Conservation (phyloP, 35 echinoderm and acorn worm genomes). For the Apostichopus japonicus region DNA sequence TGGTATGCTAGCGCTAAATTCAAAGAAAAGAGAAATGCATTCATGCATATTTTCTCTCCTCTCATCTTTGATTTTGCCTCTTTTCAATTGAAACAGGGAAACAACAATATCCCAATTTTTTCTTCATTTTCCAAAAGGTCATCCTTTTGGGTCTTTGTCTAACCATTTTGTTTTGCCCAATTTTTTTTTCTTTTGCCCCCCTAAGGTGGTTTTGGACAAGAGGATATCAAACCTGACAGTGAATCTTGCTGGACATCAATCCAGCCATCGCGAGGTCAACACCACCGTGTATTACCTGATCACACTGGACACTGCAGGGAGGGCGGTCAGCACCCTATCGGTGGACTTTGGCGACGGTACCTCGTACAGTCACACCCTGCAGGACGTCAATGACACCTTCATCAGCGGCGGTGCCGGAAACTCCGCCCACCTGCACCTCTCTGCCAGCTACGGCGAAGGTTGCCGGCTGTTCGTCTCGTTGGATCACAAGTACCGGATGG, state of each 20-base stretch:
- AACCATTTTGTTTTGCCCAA: no score
- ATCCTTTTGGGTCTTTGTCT: no score
- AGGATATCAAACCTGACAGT: slow-evolving; percentile 64
- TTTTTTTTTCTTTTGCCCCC: no score
- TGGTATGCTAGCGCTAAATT: no score
- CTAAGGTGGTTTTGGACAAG: slow-evolving; percentile 70
- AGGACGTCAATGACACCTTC: slow-evolving; percentile 86
- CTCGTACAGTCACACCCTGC: slow-evolving; percentile 70
- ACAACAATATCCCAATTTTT: no score
- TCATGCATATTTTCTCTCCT: no score
- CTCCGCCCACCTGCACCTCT: slow-evolving; percentile 71
- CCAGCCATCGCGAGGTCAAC: slow-evolving; percentile 57
- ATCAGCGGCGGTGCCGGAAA: slow-evolving; percentile 62
- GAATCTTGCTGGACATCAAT: slow-evolving; percentile 20
- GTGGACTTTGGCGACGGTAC: slow-evolving; percentile 90
- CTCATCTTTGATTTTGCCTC: no score
- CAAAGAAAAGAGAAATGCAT: no score
- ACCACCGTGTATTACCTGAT: slow-evolving; percentile 60
- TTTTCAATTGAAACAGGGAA: no score
- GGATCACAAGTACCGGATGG: slow-evolving; percentile 64
- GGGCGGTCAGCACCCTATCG: slow-evolving; percentile 63
- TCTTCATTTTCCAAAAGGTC: no score
- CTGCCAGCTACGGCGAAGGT: slow-evolving; percentile 84
- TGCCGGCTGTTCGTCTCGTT: slow-evolving; percentile 83
- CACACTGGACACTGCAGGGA: slow-evolving; percentile 70